Base-by-base conservation (phyloP, 2,888 invertebrate species). In the Mesopsocus fuscifrons region DNA sequence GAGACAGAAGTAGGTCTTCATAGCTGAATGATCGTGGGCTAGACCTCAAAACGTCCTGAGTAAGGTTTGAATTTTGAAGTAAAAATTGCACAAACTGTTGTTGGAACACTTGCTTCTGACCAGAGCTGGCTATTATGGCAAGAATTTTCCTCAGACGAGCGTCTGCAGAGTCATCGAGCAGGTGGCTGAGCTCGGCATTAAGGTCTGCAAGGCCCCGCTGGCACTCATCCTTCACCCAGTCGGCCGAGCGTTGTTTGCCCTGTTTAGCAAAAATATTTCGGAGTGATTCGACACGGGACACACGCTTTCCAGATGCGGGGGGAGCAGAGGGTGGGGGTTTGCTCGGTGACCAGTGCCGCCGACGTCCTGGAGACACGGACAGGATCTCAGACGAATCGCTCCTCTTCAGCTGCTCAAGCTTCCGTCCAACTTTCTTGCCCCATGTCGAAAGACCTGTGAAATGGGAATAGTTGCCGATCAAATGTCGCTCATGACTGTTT, bases 371-470 rank as follows among this genome's bases (percentile, higher is more conserved):
- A 2, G 62, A 58, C 15, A 58, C 57, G 5, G 63, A 56, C 20
- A 69, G 56, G 45, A 66, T 54, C 52, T 73, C 72, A 2, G 66
- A 64, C 33, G 70, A 70, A 49, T 72, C 71, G 44, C 68, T 65
- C 44, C 69, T 60, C 53, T 67, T 70, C 46, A 73, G 55, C 51
- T 71, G 68, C 47, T 72, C 72, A 68, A 70, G 71, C 56, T 68
- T 69, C 52, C 64, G 63, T 38, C 72, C 72, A 48, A 69, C 67
- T 57, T 66, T 67, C 52, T 63, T 66, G 40, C 71, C 68, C 72
- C 71, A 71, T 23, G 71, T 70, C 5, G 72, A 66, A 48, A 72
- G 59, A 51, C 68, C 72, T 71, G 53, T 42, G 55, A 54, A 45
- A 35, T 34, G 45, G 41, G 34, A n/a, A n/a, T n/a, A n/a, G n/a